Percentiles rank a stretch among this genome's conserved stretches.
Conservation (phyloP, 2,797 vertebrate species). For the Pagetopsis macropterus region DNA sequence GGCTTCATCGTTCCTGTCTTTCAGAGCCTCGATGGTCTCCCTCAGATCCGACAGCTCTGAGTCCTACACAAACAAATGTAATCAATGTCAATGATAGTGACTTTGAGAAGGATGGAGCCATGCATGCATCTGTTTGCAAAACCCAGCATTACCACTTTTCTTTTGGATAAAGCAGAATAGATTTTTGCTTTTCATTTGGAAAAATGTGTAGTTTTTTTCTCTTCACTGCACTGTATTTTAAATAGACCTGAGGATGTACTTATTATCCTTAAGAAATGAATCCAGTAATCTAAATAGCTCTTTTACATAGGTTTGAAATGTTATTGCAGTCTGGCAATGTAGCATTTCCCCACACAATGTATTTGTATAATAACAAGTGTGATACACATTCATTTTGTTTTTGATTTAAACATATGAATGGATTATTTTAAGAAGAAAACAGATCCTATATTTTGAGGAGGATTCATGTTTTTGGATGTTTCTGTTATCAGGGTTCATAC, state of each 20-base stretch:
- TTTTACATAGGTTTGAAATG: background rate
- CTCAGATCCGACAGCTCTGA: conserved; percentile 89
- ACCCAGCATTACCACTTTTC: background rate
- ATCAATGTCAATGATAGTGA: background rate
- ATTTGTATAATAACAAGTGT: background rate
- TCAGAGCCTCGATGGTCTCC: conserved; percentile 93
- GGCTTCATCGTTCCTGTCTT: conserved; percentile 92
- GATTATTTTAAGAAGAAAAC: background rate
- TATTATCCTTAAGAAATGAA: too few relatives aligned
- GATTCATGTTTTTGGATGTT: background rate
- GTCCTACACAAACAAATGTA: conserved; percentile 81
- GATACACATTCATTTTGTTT: background rate
- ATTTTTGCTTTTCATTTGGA: background rate
- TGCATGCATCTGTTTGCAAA: background rate
- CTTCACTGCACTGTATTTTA: background rate
- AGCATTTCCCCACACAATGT: background rate
- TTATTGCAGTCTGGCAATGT: background rate
- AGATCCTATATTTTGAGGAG: background rate
- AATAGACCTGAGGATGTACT: background rate
- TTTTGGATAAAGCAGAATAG: background rate
- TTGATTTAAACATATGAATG: background rate
- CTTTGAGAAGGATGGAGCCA: background rate
- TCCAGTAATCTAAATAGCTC: background rate
- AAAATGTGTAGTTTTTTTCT: background rate
- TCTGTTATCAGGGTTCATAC: background rate